Evolutionary conservation across 2,888 invertebrate species (phyloP), one percentile per base, ranked within the genome.

Genomic region (Hylaea fasciaria): DNA sequence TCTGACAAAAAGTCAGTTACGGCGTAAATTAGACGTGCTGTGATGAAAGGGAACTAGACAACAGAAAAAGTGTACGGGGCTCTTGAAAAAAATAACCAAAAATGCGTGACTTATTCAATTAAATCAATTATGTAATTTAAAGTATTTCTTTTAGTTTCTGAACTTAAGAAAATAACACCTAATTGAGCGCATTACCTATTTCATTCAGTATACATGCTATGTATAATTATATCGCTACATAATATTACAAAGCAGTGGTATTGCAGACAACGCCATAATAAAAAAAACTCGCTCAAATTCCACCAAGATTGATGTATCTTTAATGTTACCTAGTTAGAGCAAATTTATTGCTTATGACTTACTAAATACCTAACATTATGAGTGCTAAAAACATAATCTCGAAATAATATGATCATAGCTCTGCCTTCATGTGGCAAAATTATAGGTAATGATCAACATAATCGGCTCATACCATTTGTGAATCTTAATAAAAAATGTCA

Each of bases 11-110:
- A 67, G 41, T 55, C 22, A 17, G 62, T 60, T 57, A 62, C 57
- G 57, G 58, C 40, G 60, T 54, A 57, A 58, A 69, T 65, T 65
- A 53, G 60, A 56, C 59, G 29, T 61, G 61, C 55, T 62, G 50
- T 54, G 53, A 63, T 63, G 54, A 65, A 53, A 55, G 45, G 12
- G 29, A 51, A 37, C 28, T 47, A 11, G 16, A 12, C 7, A 14
- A 39, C 4, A 47, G 39, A 54, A 40, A 54, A 37, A 17, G 17
- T 32, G 29, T 32, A 12, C 7, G 12, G 11, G 4, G 37, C 11
- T 37, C n/a, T n/a, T n/a, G n/a, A 1, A 37, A 37, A 37, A 32
- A 1, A 32, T 7, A 32, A 1, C 22, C 22, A 22, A 2, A 11
- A 35, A 35, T 11, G 35, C 35, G 35, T 11, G 35, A 2, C 9